Conservation (phyloP, 2,797 vertebrate genomes). For the Cirrhinus mrigala region DNA sequence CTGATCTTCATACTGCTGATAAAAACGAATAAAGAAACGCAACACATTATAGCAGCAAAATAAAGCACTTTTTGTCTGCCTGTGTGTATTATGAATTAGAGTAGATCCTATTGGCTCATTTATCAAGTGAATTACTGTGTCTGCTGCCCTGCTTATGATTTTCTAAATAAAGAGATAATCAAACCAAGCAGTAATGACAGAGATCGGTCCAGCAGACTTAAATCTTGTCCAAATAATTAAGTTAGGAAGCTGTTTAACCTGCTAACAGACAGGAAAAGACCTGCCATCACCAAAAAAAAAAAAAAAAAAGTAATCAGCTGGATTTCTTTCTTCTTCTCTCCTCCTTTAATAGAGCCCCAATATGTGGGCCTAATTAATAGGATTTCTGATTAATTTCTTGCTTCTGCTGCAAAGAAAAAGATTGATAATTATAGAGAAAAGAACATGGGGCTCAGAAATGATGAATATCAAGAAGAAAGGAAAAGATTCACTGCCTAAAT, state of each 20-base stretch:
- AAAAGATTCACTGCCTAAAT: conserved; percentile 23
- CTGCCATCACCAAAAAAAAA: conserved; percentile 42
- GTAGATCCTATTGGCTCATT: conserved; percentile 3
- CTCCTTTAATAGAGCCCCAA: conserved; percentile 29
- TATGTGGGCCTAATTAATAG: conserved; percentile 46
- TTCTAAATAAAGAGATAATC: conserved; percentile 37
- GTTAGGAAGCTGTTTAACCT: conserved; percentile 17
- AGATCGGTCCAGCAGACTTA: conserved; percentile 27
- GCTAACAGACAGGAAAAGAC: conserved; percentile 40
- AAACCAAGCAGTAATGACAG: conserved; percentile 33
- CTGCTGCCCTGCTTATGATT: not conserved
- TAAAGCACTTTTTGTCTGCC: conserved; percentile 1
- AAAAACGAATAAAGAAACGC: not conserved
- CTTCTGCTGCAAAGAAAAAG: conserved; percentile 34
- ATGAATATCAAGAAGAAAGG: conserved; percentile 15
- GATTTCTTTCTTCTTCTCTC: conserved; percentile 11
- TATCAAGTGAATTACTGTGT: conserved; percentile 37
- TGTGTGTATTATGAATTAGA: conserved; percentile 12
- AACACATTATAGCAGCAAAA: not conserved
- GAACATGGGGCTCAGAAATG: conserved; percentile 22
- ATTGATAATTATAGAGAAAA: conserved; percentile 48
- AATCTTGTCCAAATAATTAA: conserved; percentile 44
- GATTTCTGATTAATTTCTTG: conserved; percentile 42
- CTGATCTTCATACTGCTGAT: conserved; percentile 35
- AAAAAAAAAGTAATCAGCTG: conserved; percentile 43